Evolutionary conservation across 2,113 vertebrate species (phyloP).

Genomic region (Daubentonia madagascariensis): DNA sequence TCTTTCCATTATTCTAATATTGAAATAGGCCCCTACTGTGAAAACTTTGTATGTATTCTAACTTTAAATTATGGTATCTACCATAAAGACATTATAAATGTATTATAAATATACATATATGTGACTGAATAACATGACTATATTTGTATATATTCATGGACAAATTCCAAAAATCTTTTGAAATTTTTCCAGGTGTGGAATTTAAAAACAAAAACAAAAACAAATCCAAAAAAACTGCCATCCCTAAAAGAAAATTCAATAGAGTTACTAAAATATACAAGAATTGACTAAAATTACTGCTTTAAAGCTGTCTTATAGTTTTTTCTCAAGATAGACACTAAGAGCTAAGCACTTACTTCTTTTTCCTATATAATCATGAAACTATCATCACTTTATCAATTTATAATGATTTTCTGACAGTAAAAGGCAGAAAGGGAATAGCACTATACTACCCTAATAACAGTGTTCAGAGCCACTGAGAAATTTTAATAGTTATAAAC

Average conservation of each 20-base stretch:
- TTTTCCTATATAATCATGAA: conserved; percentile 22
- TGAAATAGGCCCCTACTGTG: background rate
- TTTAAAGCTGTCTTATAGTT: background rate
- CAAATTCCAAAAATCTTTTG: background rate
- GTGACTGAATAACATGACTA: background rate
- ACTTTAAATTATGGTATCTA: background rate
- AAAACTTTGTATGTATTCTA: background rate
- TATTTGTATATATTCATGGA: background rate
- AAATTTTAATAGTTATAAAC: conserved; percentile 41
- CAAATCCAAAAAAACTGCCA: background rate
- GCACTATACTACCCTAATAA: background rate
- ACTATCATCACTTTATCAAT: conserved; percentile 33
- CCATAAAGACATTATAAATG: background rate
- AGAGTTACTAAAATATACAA: background rate
- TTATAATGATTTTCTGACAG: conserved; percentile 33
- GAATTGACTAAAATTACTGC: conserved; percentile 12
- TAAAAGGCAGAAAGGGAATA: conserved; percentile 19
- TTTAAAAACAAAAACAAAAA: background rate
- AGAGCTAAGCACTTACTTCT: background rate
- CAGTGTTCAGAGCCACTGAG: background rate
- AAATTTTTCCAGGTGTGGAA: background rate
- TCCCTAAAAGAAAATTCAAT: conserved; percentile 9
- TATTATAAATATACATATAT: background rate
- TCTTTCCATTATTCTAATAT: background rate
- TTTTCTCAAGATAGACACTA: conserved; percentile 3